Evolutionary conservation across 1,140 invertebrate species (phyloP).

Genomic region (Cotesia glomerata): DNA sequence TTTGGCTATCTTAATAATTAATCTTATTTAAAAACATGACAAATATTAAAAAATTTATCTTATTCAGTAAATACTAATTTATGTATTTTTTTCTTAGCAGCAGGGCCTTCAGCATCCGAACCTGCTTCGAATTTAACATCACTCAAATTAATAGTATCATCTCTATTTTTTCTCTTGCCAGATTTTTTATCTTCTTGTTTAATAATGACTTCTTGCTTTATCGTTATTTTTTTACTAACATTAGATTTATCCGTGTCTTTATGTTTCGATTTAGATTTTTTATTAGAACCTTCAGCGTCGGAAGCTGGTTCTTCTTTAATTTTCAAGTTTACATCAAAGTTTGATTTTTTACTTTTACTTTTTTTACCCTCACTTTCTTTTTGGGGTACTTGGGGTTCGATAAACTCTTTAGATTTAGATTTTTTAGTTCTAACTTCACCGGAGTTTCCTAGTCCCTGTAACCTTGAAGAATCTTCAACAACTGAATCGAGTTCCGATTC

Average conservation of each 20-base stretch:
- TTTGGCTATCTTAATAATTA: no score
- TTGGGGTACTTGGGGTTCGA: background rate
- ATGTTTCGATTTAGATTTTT: background rate
- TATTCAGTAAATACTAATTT: constrained; percentile 21
- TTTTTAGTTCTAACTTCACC: no score
- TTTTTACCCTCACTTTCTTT: constrained; percentile 2
- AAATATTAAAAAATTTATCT: background rate
- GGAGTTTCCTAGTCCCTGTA: no score
- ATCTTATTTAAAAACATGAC: no score
- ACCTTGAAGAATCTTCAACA: constrained; percentile 9
- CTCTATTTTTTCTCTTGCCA: background rate
- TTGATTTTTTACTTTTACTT: constrained; percentile 14
- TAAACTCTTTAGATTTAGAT: background rate
- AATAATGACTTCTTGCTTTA: background rate
- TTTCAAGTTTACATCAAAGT: constrained; percentile 10
- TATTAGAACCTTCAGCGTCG: constrained; percentile 14
- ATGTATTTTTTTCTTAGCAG: constrained; percentile 8
- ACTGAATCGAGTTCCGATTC: constrained; percentile 14
- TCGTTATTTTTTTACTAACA: background rate
- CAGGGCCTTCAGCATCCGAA: background rate
- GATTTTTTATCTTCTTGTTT: background rate
- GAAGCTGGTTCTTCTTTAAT: constrained; percentile 29
- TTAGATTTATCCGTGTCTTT: background rate
- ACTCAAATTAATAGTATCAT: background rate
- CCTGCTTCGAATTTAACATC: background rate